Base-by-base conservation (phyloP, 2,113 vertebrate genomes). In the human (Homo sapiens) region DNA sequence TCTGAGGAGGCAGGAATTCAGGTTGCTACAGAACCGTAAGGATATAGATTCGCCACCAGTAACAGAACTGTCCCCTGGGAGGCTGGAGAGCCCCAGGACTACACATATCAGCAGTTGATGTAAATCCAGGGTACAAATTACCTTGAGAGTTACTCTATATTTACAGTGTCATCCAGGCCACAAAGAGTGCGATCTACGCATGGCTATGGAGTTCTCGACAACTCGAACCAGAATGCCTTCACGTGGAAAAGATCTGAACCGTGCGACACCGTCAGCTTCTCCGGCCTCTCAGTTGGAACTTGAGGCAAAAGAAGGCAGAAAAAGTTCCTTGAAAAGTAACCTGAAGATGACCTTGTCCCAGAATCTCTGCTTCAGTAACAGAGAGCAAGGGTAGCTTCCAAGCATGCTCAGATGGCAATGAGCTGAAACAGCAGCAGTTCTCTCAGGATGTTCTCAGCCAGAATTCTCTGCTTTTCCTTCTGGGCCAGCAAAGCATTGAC, bases 381-480 rank as follows among this genome's bases (percentile, higher is more conserved):
- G 4, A 18, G 3, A 35, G 3, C 5, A 3, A 35, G 8, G 35
- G 22, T 2, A 20, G 5, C 16, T 23, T 32, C 25, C 3, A 23
- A 1, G 0, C 50, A 4, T 0, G 11, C 32, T 10, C 16, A 8
- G 1, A 7, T 2, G 30, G 13, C 20, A 32, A 8, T 35, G 22
- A 20, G 14, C 43, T 27, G 45, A 17, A n/a, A 32, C 16, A 4
- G 27, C 20, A 45, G 22, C 1, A 2, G 5, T n/a, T 81, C 2
- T 22, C 40, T 18, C 27, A 30, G 82, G n/a, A 35, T 2, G 40
- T 48, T 38, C n/a, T 32, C 52, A 35, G 0, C 45, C 45, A 23
- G 16, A 48, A 23, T 11, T 38, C 50, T 95, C 9, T 22, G 25
- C 5, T 35, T 52, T 38, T 79, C 18, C 9, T 57, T 59, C 50